A percentile compares a stretch with the other conserved stretches of the same genome.
Conservation (phyloP, 1,140 invertebrate species). For the Vanessa atalanta region DNA sequence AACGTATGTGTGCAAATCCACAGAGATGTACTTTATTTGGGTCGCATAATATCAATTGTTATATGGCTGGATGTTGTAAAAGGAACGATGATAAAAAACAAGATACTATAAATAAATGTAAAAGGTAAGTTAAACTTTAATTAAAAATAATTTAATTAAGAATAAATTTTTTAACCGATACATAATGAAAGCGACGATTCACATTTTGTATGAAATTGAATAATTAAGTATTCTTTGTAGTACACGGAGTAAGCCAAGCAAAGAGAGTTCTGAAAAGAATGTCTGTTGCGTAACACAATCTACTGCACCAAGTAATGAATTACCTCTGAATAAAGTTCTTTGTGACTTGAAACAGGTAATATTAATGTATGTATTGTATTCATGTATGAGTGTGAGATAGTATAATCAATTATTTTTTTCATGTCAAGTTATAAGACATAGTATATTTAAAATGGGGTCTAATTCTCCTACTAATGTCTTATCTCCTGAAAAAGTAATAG, state of each 20-base stretch:
- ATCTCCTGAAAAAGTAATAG: too few relatives aligned
- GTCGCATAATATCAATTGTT: conserved; percentile 43
- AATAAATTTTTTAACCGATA: not conserved
- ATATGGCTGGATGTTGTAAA: conserved; percentile 47
- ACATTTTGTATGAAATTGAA: not conserved
- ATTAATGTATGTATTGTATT: not conserved
- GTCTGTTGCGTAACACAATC: conserved; percentile 37
- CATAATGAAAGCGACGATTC: too few relatives aligned
- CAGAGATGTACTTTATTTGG: conserved; percentile 30
- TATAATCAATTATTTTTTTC: too few relatives aligned
- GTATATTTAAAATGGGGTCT: too few relatives aligned
- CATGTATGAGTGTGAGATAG: too few relatives aligned
- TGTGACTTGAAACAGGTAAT: conserved; percentile 61
- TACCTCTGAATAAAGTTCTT: conserved; percentile 59
- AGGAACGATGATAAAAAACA: conserved; percentile 33
- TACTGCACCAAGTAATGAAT: conserved; percentile 13
- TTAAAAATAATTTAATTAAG: not conserved
- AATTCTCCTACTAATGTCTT: too few relatives aligned
- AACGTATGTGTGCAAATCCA: conserved; percentile 40
- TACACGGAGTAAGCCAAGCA: conserved; percentile 5
- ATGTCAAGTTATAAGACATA: too few relatives aligned
- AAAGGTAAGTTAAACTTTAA: conserved; percentile 30
- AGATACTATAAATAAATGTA: conserved; percentile 26
- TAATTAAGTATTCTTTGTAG: not conserved
- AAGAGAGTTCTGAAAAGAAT: conserved; percentile 19